A percentile compares a stretch with the other conserved stretches of the same genome.
Conservation (phyloP, 2,113 vertebrate species). For the Acanthochromis polyacanthus region DNA sequence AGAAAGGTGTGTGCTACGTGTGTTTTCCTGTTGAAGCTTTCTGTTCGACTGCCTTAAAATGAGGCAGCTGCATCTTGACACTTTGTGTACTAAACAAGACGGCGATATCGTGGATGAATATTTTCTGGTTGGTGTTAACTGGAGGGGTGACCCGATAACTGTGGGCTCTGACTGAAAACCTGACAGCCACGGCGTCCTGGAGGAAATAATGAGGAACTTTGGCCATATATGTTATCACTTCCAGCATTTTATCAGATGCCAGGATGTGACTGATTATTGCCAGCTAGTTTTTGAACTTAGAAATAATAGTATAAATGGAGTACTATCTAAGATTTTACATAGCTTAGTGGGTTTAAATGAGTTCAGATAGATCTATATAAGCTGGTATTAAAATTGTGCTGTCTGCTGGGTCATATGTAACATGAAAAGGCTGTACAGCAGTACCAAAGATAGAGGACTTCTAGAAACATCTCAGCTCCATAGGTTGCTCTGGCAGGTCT, state of each 20-base stretch:
- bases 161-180: not conserved
- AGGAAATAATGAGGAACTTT: not conserved
- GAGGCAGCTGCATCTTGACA: not conserved
- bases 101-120: not conserved
- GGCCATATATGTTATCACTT: not conserved
- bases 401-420: not conserved
- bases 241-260: not conserved
- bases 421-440: too few species aligned
- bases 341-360: not conserved
- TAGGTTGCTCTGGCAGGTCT: too few species aligned
- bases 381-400: not conserved
- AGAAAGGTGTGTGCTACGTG: not conserved
- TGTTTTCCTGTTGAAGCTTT: not conserved
- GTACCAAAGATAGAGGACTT: too few species aligned
- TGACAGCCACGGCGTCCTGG: not conserved
- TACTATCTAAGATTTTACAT: too few species aligned
- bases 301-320: not conserved
- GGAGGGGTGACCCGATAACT: not conserved
- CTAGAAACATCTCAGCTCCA: too few species aligned
- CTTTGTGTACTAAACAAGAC: not conserved
- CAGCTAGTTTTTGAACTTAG: not conserved
- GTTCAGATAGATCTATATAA: not conserved
- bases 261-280: too few species aligned
- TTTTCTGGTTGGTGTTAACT: not conserved
- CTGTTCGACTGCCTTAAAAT: conserved; percentile 15